Percentiles rank a stretch among this genome's conserved stretches.
phyloP scores from a whole-genome alignment of 2,113 vertebrate species.

The Pogonocichla stellata region DNA sequence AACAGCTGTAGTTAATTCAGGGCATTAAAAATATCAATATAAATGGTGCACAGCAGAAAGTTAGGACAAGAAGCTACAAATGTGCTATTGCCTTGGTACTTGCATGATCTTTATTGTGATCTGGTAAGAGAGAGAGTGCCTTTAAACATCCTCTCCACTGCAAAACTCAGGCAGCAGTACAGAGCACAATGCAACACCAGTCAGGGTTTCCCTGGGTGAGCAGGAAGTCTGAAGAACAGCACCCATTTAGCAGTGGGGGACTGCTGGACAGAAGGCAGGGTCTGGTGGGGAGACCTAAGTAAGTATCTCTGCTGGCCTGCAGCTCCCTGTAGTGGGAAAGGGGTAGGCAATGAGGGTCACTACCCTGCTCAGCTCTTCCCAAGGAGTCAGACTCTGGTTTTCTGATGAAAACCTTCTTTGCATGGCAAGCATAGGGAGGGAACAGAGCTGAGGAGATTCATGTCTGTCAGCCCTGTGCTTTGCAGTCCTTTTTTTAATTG shows the following conservation, averaged over 20 bases:
- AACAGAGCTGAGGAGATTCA: neutral
- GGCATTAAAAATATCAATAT: neutral
- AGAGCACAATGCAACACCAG: neutral
- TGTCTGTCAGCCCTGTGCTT: constrained; percentile 26
- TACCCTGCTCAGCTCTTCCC: neutral
- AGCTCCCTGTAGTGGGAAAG: neutral
- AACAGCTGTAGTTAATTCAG: neutral
- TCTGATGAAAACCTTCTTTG: neutral
- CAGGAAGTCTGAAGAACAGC: neutral
- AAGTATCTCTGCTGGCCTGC: neutral
- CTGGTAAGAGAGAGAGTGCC: neutral
- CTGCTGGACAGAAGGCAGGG: neutral
- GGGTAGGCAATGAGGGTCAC: neutral
- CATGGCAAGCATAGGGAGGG: rapidly evolving
- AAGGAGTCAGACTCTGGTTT: neutral
- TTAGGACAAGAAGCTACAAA: neutral
- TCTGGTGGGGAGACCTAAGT: neutral
- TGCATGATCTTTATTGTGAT: neutral
- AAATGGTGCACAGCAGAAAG: neutral
- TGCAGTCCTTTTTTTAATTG: constrained; percentile 41
- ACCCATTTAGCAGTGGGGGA: rapidly evolving
- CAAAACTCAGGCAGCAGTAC: neutral
- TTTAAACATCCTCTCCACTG: neutral
- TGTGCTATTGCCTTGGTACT: neutral
- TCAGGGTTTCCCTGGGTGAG: neutral